These are phyloP conservation scores for Cebus imitator DNA, from an alignment of 2,113 vertebrate species.

Conservation along the genomic window DNA sequence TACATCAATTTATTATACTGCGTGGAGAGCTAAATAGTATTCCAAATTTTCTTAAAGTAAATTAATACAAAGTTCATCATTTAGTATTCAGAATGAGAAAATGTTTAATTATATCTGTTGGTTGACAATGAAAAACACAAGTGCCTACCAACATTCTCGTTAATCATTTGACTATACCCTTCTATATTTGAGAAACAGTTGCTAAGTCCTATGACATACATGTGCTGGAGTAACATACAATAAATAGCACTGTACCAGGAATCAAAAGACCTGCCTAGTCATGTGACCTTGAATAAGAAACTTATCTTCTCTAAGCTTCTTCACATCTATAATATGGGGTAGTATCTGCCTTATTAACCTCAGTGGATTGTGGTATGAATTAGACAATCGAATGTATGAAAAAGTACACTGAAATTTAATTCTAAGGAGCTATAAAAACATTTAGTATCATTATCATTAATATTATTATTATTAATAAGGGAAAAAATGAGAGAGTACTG, in stretches of 20 bases:
- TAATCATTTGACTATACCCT: constrained; percentile 11
- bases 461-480: constrained; percentile 60
- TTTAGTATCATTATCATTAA: constrained; percentile 69
- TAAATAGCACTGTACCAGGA: constrained; percentile 35
- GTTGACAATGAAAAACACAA: constrained; percentile 40
- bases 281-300: constrained; percentile 25
- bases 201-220: constrained; percentile 9
- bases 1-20: constrained; percentile 20
- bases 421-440: constrained; percentile 61
- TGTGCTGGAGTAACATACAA: constrained; percentile 16
- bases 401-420: constrained; percentile 52
- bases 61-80: constrained; percentile 26
- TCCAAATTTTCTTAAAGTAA: constrained; percentile 49
- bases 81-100: constrained; percentile 18
- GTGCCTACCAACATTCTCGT: constrained; percentile 12
- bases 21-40: constrained; percentile 1
- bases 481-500: constrained; percentile 72
- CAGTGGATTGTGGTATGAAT: neutral
- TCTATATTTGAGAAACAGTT: neutral
- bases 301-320: neutral
- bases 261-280: constrained; percentile 23
- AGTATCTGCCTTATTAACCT: neutral
- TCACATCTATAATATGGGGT: neutral
- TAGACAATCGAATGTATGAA: constrained; percentile 48
- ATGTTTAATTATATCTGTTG: neutral